Percentiles rank a stretch among this genome's conserved stretches.
phyloP scores from a whole-genome alignment of 2,113 vertebrate species.

The Amphiprion percula region DNA sequence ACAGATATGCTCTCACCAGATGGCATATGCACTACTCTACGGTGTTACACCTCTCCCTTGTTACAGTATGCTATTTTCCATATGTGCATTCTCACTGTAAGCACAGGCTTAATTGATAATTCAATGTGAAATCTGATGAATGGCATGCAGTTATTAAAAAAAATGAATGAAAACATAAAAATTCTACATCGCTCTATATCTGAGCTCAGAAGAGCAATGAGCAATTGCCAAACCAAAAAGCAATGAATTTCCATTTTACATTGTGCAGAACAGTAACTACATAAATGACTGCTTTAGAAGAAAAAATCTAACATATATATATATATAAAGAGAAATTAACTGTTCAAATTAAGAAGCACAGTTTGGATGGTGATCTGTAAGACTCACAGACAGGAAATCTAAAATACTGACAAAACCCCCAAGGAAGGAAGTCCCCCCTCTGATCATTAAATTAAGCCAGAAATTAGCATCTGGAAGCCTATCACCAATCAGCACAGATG shows the following conservation, averaged over 20 bases:
- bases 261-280: too few species aligned
- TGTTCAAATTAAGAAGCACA: not conserved
- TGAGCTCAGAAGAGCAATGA: not conserved
- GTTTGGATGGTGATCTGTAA: not conserved
- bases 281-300: too few species aligned
- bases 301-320: not conserved
- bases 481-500: not conserved
- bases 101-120: not conserved
- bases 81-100: not conserved
- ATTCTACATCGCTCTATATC: not conserved
- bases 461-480: slow-evolving; percentile 26
- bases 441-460: slow-evolving; percentile 8
- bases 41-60: not conserved
- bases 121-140: slow-evolving; percentile 1
- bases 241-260: not conserved
- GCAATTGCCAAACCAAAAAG: not conserved
- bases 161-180: not conserved
- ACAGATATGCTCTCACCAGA: slow-evolving; percentile 28
- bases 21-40: slow-evolving; percentile 7
- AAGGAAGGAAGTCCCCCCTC: not conserved
- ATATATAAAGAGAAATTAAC: not conserved
- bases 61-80: not conserved
- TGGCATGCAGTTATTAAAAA: slow-evolving; percentile 3
- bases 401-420: not conserved
- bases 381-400: not conserved